phyloP scores from a whole-genome alignment of 2,113 vertebrate genomes.

The Vidua macroura region DNA sequence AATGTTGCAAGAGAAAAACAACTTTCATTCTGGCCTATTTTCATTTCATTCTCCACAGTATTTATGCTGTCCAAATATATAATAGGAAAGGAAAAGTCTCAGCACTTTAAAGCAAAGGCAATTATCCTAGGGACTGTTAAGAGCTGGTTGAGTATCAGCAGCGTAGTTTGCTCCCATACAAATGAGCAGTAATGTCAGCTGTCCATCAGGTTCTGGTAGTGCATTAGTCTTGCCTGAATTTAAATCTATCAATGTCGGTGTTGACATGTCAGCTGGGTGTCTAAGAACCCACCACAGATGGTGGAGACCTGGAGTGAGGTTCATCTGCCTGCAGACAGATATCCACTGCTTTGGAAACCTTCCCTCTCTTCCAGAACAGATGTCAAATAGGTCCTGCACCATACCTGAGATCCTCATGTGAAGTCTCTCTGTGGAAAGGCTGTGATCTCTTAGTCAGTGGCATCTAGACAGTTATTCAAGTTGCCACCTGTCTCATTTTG shows the following conservation, averaged over 20 bases:
- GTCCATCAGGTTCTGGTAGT: background rate
- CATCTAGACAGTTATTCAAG: background rate
- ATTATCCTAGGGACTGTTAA: slow-evolving; percentile 16
- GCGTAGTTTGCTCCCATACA: background rate
- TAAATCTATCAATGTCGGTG: background rate
- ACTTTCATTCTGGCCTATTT: slow-evolving; percentile 48
- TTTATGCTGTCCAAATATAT: slow-evolving; percentile 56
- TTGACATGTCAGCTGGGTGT: background rate
- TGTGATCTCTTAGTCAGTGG: background rate
- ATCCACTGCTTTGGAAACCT: background rate
- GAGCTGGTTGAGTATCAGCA: slow-evolving; percentile 33
- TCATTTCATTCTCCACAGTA: slow-evolving; percentile 25
- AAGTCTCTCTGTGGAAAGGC: background rate
- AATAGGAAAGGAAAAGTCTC: slow-evolving; percentile 52
- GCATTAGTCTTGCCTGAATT: background rate
- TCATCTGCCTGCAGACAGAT: background rate
- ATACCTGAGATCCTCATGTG: background rate
- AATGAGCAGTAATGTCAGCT: background rate
- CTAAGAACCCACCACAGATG: background rate
- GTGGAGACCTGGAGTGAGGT: background rate
- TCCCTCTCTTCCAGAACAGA: background rate
- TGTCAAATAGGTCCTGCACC: background rate
- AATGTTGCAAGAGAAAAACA: slow-evolving; percentile 53
- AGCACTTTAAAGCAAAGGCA: slow-evolving; percentile 37
- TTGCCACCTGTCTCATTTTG: background rate